Conservation (phyloP, 1,140 invertebrate genomes). For the Pachyrhynchus sulphureomaculatus region DNA sequence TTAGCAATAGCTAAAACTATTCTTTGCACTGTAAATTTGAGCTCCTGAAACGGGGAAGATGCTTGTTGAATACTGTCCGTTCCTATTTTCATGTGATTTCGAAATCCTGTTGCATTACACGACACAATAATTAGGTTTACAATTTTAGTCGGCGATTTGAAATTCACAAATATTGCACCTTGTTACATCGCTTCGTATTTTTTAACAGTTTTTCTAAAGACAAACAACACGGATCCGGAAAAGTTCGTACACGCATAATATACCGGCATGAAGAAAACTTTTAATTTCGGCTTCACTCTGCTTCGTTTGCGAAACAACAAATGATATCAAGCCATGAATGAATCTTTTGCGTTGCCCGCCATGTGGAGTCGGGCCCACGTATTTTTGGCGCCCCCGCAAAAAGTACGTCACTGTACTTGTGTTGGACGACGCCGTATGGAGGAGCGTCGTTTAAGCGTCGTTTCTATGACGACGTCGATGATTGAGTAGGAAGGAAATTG, state of each 20-base stretch:
- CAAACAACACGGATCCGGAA: not conserved
- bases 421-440: constrained; percentile 15
- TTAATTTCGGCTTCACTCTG: not conserved
- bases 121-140: too few relatives aligned
- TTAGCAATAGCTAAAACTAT: too few relatives aligned
- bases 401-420: constrained; percentile 16
- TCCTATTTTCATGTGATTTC: too few relatives aligned
- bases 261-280: constrained; percentile 11
- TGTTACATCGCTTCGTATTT: too few relatives aligned
- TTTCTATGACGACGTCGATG: constrained; percentile 19
- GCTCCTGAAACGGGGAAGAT: too few relatives aligned
- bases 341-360: constrained; percentile 5
- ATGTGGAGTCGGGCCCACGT: constrained; percentile 16
- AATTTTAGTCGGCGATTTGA: too few relatives aligned
- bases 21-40: too few relatives aligned
- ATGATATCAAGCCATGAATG: constrained; percentile 26
- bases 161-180: too few relatives aligned
- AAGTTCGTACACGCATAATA: constrained; percentile 5
- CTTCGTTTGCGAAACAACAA: constrained; percentile 24
- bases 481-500: too few relatives aligned
- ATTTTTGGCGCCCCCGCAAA: constrained; percentile 20
- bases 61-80: too few relatives aligned
- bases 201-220: too few relatives aligned
- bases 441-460: constrained; percentile 13
- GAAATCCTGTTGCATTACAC: too few relatives aligned